These are phyloP conservation scores for Patagioenas fasciata DNA, from an alignment of 2,113 vertebrate species.

Conservation along the genomic window DNA sequence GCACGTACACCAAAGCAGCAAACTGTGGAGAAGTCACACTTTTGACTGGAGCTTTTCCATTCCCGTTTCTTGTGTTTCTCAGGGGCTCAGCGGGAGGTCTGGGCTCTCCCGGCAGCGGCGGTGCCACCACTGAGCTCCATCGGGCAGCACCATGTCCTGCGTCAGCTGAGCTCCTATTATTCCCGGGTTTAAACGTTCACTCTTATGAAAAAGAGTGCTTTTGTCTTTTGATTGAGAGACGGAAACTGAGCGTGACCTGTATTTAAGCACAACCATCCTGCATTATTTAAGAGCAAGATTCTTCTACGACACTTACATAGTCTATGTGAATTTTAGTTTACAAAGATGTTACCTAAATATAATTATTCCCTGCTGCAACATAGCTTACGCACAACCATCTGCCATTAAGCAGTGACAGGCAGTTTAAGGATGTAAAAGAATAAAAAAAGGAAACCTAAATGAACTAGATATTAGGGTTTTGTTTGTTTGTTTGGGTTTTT, in stretches of 20 bases:
- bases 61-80: background rate
- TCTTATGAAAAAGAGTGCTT: background rate
- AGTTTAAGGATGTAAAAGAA: background rate
- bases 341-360: background rate
- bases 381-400: background rate
- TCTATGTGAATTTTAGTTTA: background rate
- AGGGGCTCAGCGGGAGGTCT: background rate
- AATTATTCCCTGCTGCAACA: background rate
- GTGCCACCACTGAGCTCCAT: background rate
- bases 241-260: background rate
- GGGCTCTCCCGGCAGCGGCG: background rate
- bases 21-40: background rate
- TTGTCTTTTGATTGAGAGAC: background rate
- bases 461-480: background rate
- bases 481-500: too few relatives aligned
- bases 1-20: background rate
- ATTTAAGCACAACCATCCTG: background rate
- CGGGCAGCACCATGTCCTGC: background rate
- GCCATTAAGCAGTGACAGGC: background rate
- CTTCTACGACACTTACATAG: background rate
- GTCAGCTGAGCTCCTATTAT: background rate
- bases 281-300: background rate
- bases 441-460: background rate
- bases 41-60: background rate
- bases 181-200: background rate